Evolutionary conservation across 2,113 vertebrate species (phyloP), one percentile per base, ranked within the genome.

Genomic region (Mellivora capensis): DNA sequence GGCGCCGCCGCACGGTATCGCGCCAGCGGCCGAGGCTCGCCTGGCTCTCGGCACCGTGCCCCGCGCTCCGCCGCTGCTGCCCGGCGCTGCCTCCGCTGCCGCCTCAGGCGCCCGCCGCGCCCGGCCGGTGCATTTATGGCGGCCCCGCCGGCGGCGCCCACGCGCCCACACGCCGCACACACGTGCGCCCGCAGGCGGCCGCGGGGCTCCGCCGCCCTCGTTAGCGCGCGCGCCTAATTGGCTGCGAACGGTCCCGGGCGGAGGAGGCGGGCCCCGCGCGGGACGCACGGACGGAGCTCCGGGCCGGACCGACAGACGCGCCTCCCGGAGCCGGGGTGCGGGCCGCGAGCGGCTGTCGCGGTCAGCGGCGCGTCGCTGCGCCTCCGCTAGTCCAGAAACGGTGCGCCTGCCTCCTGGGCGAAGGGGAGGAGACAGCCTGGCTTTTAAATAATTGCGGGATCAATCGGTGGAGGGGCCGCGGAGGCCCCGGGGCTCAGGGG

Each of bases 201-300:
- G 93, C 97, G 90, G 86, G 96, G 93, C 98, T 98, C 99, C 98
- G 98, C 98, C 98, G 98, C 99, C 98, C 99, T 99, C 99, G 99
- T 99, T 99, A 99, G 97, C 98, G 95, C 91, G 92, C 98, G 98
- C 47, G 98, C 98, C 99, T 99, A 99, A 99, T 99, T 99, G 99
- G 99, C 99, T 99, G 99, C 99, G 99, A 99, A 99, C 99, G 98
- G 99, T 98, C 99, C 99, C 97, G 59, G 98, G 98, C 97, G 77
- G 98, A 39, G 98, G 98, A 98, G 98, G 97, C 98, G 98, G 98
- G 97, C 95, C 98, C 39, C 94, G 91, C 92, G 93, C 98, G 29
- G 98, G 98, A 94, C 94, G 97, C 96, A 62, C 89, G 42, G 91
- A 92, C 88, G 0, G 93, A 83, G 92, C 20, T 61, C 90, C 20